Conservation (phyloP, 2,797 vertebrate species). For the Natrix natrix region DNA sequence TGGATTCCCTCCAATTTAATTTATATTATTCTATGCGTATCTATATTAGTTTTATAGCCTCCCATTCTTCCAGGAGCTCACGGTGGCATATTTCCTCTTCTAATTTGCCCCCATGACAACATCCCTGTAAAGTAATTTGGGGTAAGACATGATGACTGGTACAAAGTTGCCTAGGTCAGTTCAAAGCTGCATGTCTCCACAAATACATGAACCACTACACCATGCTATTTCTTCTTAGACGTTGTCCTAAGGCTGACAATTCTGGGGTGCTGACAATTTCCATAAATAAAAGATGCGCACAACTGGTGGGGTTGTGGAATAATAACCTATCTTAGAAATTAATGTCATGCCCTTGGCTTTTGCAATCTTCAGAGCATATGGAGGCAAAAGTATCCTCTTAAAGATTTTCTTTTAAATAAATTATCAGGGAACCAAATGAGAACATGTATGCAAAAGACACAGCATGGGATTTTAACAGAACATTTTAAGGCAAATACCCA, state of each 20-base stretch:
- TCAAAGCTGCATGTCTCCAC: not conserved
- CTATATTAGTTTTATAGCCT: not conserved
- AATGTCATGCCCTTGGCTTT: not conserved
- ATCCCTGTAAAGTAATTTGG: not conserved
- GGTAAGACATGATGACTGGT: not conserved
- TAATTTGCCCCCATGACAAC: not conserved
- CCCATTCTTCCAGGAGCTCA: not conserved
- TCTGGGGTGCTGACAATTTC: not conserved
- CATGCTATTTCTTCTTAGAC: not conserved
- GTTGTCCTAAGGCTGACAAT: not conserved
- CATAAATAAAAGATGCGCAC: not conserved
- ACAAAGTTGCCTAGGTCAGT: not conserved
- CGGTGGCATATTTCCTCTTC: not conserved
- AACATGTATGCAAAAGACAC: not conserved
- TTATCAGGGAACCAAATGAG: not conserved
- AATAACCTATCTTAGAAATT: not conserved
- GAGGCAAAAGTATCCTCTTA: not conserved
- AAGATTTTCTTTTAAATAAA: constrained; percentile 10
- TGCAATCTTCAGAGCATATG: not conserved
- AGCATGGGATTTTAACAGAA: not conserved
- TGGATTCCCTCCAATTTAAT: not conserved
- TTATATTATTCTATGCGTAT: not conserved
- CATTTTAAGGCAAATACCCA: not conserved
- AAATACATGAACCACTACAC: not conserved
- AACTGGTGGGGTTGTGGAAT: not conserved